Evolutionary conservation across 2,888 invertebrate species (phyloP), one percentile per base, ranked within the genome.

Genomic region (Idaea dimidiata): DNA sequence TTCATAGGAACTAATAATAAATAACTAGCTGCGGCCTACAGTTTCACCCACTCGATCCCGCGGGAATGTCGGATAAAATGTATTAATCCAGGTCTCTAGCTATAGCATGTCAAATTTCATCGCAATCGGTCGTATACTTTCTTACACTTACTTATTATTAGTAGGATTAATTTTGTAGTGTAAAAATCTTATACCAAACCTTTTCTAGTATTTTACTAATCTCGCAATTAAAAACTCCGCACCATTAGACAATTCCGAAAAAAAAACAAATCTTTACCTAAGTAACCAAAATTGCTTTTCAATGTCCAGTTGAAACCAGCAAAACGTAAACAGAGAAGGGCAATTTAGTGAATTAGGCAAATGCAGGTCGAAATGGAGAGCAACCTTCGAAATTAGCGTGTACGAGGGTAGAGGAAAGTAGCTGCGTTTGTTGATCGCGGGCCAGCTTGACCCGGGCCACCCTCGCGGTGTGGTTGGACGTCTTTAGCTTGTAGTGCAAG

Each of bases 381-480:
- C 10, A 56, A 17, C 57, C 63, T 59, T 59, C 54, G 57, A 54
- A 65, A 68, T 67, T 66, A 60, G 61, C 63, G 43, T 57, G 66
- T 68, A 68, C 70, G 66, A 68, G 70, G 70, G 70, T 68, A 58
- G n/a, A n/a, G n/a, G n/a, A n/a, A 62, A 57, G 56, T 54, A 54
- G 17, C 59, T 59, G 64, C 60, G 62, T n/a, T 73, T 70, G 68
- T 79, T 78, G 77, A 76, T 78, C 75, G 83, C 79, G 83, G 43
- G 43, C 7, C 43, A 10, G 83, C 85, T 85, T 86, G 85, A 78
- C 85, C 76, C 78, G 71, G 75, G 78, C 80, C 82, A 83, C 86
- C 87, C 84, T 81, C 81, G 84, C 84, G 82, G 77, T 80, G 77
- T 82, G 83, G 79, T 79, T 74, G 75, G 75, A 67, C 76, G 75